phyloP scores from a whole-genome alignment of 1,140 invertebrate genomes.

The Galleria mellonella region DNA sequence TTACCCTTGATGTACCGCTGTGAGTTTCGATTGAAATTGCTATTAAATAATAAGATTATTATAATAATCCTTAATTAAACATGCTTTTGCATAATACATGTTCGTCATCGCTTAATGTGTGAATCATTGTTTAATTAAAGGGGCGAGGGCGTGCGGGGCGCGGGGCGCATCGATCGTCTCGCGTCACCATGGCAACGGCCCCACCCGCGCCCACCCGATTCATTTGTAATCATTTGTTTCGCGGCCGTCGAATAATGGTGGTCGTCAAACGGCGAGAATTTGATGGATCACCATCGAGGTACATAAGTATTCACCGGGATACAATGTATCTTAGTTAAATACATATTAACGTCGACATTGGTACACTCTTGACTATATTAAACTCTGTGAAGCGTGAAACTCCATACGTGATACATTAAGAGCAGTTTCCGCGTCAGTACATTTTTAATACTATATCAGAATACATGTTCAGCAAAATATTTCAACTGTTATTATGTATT shows the following conservation, averaged over 20 bases:
- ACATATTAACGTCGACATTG: not conserved
- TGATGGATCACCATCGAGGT: constrained; percentile 45
- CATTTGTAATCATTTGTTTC: constrained; percentile 73
- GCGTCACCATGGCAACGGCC: constrained; percentile 52
- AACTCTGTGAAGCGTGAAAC: not conserved
- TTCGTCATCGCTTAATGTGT: constrained; percentile 54
- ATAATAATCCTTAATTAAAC: too few relatives aligned
- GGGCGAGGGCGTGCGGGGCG: constrained; percentile 23
- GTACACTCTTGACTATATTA: not conserved
- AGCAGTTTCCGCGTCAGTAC: too few relatives aligned
- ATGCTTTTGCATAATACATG: constrained; percentile 13
- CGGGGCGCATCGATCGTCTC: constrained; percentile 60
- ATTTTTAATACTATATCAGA: too few relatives aligned
- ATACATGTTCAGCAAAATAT: too few relatives aligned
- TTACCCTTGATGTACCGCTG: too few relatives aligned
- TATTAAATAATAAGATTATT: too few relatives aligned
- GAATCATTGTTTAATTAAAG: constrained; percentile 72
- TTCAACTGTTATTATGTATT: too few relatives aligned
- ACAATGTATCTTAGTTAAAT: not conserved
- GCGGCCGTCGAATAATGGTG: constrained; percentile 59
- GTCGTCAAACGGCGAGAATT: constrained; percentile 53
- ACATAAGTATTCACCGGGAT: constrained; percentile 2
- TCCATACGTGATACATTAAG: not conserved
- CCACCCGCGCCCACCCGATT: constrained; percentile 37
- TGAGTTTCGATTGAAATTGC: too few relatives aligned